Base-by-base conservation (phyloP, 2,797 vertebrate genomes). In the Enteromius viviparus region DNA sequence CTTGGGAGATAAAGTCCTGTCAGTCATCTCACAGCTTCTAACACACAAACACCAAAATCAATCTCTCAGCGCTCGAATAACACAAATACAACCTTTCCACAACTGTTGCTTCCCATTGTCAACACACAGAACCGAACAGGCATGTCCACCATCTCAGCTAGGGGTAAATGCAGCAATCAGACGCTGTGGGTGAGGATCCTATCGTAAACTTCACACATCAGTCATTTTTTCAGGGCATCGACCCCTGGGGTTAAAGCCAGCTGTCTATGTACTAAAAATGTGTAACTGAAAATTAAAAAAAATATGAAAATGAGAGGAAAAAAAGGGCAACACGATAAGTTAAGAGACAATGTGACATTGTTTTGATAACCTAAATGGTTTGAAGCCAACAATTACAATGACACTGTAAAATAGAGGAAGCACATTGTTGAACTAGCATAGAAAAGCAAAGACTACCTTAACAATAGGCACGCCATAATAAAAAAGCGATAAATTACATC, bases 81-180 rank as follows among this genome's bases (percentile, higher is more conserved):
- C 85, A 83, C 65, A 87, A 78, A 83, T 69, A 71, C 89, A 90
- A 88, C 90, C 89, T 85, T 86, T 87, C 84, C 29, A 84, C 89
- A 86, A 90, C 89, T 89, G 84, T 89, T 88, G 83, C 26, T 51
- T 84, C 77, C 51, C 37, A 82, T 77, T 84, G 85, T 88, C 87
- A 89, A 87, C 42, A 70, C 32, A 78, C 47, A 60, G 1, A n/a
- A 40, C 42, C 53, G 26, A 45, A 69, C 42, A 69, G 42, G 60
- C 69, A 45, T n/a, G 83, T 74, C 58, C 45, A 42, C 69, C 79
- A 45, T 76, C 74, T 70, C 78, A 26, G 64, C 9, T 21, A 69
- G 23, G 40, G 64, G 62, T 70, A 55, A 64, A 70, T 76, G 64
- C 74, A 58, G 74, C 19, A 62, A 82, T 83, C 81, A 70, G 65